These are phyloP conservation scores for Zoanthus sansibaricus DNA, from an alignment of 92 coral and sea anemone species.

Conservation along the genomic window DNA sequence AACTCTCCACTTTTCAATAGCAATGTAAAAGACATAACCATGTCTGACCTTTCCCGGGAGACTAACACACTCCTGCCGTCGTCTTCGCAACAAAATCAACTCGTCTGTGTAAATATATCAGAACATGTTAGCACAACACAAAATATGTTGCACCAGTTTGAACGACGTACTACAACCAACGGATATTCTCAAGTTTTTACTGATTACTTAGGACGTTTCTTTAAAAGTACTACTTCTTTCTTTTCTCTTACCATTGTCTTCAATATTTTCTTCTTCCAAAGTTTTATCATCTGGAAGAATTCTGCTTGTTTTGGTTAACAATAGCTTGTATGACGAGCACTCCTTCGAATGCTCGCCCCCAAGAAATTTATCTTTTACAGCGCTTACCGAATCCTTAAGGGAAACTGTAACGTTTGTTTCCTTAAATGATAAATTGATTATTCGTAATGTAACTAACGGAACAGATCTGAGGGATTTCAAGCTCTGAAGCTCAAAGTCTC, in stretches of 20 bases:
- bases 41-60: conserved; percentile 21
- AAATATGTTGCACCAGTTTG: neutral
- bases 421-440: conserved; percentile 84
- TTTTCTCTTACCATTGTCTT: conserved; percentile 79
- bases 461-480: conserved; percentile 86
- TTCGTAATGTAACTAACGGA: conserved; percentile 75
- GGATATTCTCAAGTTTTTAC: neutral
- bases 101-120: conserved; percentile 13
- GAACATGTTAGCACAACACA: neutral
- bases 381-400: conserved; percentile 68
- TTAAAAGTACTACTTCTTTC: neutral
- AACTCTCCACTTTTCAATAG: neutral
- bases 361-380: conserved; percentile 81
- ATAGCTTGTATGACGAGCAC: conserved; percentile 84
- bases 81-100: conserved; percentile 42
- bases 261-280: conserved; percentile 88
- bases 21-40: neutral
- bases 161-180: neutral
- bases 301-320: conserved; percentile 78
- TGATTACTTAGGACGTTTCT: neutral
- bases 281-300: conserved; percentile 87
- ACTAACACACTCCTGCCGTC: conserved; percentile 21
- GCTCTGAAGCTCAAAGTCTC: conserved; percentile 97
- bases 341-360: conserved; percentile 95
- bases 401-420: conserved; percentile 80